Evolutionary conservation across 2,113 vertebrate genomes (phyloP), one percentile per base, ranked within the genome.

Genomic region (Corvus moneduloides): DNA sequence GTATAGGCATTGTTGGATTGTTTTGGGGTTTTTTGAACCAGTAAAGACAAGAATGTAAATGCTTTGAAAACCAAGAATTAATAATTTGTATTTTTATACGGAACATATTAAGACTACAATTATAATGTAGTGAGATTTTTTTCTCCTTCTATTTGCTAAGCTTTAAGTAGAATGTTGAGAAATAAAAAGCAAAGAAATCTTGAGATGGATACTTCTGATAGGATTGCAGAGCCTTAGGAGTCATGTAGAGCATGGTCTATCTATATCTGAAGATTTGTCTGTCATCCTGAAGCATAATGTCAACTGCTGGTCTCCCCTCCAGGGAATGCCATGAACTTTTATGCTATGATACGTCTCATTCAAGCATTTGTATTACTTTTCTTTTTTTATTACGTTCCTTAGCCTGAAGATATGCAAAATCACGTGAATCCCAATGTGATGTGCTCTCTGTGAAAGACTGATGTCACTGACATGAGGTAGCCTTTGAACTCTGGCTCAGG

Each of bases 251-350:
- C 59, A 35, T 15, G 82, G 30, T 78, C 26, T 84, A 32, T 62
- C 55, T 55, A 3, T 43, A 58, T 61, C 66, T 80, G 63, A 88
- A 89, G 69, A 63, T 73, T 66, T 93, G 26, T 68, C 37, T 72
- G 46, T 88, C 79, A 84, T 55, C 54, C 32, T 67, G 39, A 88
- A 19, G 43, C 3, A 5, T 28, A 82, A 87, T 59, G 44, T 72
- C n/a, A 90, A 80, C 33, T 27, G 37, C 79, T 55, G 82, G 52
- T 89, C 64, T 80, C 20, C 59, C 85, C 93, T 89, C 71, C 78
- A 91, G 94, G 85, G 76, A 95, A 94, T 97, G 95, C 94, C 30
- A 5, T 55, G 41, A 88, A 95, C 83, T 93, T 80, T 95, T 96
- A 43, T 79, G 33, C 39, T 76, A 37, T 91, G 87, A 96, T 89